Evolutionary conservation across 2,888 invertebrate species (phyloP).

Genomic region (Phoenoteleia sp.): DNA sequence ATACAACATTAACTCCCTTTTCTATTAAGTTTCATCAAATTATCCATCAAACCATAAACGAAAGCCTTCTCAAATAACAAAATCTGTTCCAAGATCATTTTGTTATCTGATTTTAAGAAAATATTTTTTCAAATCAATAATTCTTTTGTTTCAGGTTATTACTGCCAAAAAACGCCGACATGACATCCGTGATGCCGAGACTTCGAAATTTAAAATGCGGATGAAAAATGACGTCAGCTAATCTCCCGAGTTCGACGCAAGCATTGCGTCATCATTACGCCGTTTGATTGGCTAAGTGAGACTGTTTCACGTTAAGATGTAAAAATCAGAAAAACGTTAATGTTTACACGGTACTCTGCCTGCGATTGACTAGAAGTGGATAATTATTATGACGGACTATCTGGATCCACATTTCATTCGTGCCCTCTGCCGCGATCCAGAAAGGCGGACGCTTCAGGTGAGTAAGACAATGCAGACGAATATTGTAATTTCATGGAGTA

Average conservation of each 20-base stretch:
- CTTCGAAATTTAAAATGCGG: constrained; percentile 13
- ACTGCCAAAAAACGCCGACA: neutral
- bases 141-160: neutral
- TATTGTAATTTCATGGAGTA: too few relatives aligned
- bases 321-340: neutral
- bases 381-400: constrained; percentile 87
- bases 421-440: constrained; percentile 88
- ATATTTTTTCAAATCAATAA: neutral
- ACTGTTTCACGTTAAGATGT: constrained; percentile 9
- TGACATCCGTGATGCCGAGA: neutral
- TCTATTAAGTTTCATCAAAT: too few relatives aligned
- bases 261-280: neutral
- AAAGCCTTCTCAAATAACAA: too few relatives aligned
- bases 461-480: constrained; percentile 68
- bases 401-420: constrained; percentile 88
- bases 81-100: too few relatives aligned
- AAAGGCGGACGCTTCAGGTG: constrained; percentile 87
- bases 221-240: constrained; percentile 47
- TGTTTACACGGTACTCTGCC: constrained; percentile 16
- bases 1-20: too few relatives aligned
- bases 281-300: neutral
- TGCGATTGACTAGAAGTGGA: constrained; percentile 67
- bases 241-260: neutral
- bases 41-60: too few relatives aligned
- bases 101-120: too few relatives aligned